Base-by-base conservation (phyloP, 2,113 vertebrate species). In the Chinchilla lanigera region DNA sequence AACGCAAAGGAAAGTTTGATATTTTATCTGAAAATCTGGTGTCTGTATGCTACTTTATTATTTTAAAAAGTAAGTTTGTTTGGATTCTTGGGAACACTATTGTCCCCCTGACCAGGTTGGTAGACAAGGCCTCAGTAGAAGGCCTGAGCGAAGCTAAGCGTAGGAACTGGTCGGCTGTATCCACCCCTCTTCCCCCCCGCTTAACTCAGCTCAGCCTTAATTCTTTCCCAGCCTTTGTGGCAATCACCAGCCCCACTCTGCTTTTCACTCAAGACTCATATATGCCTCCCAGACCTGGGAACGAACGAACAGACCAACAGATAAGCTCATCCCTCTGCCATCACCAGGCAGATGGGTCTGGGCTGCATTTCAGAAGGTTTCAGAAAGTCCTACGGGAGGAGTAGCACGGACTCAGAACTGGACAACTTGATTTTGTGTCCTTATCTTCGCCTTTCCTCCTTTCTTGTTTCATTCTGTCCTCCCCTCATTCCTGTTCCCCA, bases 321-420 rank as follows among this genome's bases (percentile, higher is more conserved):
- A 60, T 22, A 52, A 54, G 80, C 50, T 6, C 58, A 3, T 54
- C 6, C 35, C 4, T 80, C 44, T 93, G 33, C 33, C 0, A 44
- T 30, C 7, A 47, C 50, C 28, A 87, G 65, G n/a, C 24, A 89
- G 24, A 33, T 28, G 6, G 28, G 10, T 58, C 58, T 71, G 13
- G 78, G 81, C 60, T 41, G 1, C 24, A 86, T n/a, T 77, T 86
- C 20, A 22, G 16, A 17, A 12, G 10, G 47, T 91, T 71, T 61
- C 71, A 84, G 30, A 73, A 73, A 95, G 41, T 28, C 35, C 14
- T 44, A 12, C 1, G 13, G 20, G 30, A 73, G 50, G 38, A 94
- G 0, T 47, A 65, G 12, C 3, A 2, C n/a, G 33, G 50, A 54
- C 13, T 14, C 0, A 19, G 30, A 3, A 73, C 38, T 28, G 0